Evolutionary conservation across 2,888 invertebrate species (phyloP), one percentile per base, ranked within the genome.

Genomic region (Chrysotoxum bicinctum): DNA sequence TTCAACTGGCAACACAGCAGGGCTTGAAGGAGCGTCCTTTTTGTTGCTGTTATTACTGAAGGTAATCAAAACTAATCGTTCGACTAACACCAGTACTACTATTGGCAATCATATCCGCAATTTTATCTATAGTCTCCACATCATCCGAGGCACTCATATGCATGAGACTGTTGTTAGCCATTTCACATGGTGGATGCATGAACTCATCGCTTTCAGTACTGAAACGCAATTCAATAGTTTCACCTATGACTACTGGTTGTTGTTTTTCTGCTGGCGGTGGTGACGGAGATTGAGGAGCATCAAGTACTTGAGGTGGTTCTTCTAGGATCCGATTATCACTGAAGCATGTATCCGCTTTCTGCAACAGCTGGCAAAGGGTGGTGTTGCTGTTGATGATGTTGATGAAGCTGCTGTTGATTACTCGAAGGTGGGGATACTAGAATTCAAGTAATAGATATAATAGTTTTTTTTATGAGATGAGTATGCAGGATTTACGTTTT

Each of bases 101-200:
- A 89, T 88, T 88, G 64, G 94, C 94, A 62, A 95, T 94, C 94
- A 95, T 94, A 45, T 95, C 95, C 16, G 95, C 95, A 69, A 95
- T 95, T 87, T 95, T 94, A 89, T 94, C 95, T 87, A 95, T 94
- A 50, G 95, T 95, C 90, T 95, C 95, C 32, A 94, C 94, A 87
- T 94, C 94, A 72, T 88, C 89, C 8, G 88, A 87, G 50, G 89
- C 88, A 52, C 77, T 82, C 74, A 74, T 64, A 30, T 77, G 58
- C 26, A 66, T 37, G 35, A 74, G 73, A 10, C 45, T 82, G 32
- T 69, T 74, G 32, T 74, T 73, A 0, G 58, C 45, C 12, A 35
- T 6, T 9, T 79, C 84, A 9, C 43, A 30, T 43, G 75, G 9
- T 3, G 30, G 23, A 21, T 66, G 58, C 21, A 84, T 23, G 9